Conservation (phyloP, 2,797 vertebrate species). For the Philypnodon macrostomus region DNA sequence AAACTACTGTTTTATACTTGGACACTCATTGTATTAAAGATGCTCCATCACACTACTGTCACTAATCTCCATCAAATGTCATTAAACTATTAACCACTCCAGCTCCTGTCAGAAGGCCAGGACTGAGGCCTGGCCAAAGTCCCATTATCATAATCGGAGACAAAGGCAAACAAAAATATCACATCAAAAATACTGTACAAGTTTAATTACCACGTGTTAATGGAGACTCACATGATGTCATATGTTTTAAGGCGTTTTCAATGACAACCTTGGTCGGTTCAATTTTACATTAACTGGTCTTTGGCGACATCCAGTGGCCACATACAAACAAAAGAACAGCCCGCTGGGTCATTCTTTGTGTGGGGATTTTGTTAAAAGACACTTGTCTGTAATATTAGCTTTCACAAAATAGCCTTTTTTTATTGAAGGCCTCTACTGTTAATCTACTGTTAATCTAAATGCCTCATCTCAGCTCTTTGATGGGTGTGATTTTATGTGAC, state of each 20-base stretch:
- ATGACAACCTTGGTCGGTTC: conserved; percentile 55
- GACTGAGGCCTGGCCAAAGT: conserved; percentile 10
- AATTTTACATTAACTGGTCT: conserved; percentile 16
- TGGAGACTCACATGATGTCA: conserved; percentile 61
- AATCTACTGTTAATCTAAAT: too few relatives aligned
- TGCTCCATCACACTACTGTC: conserved; percentile 5
- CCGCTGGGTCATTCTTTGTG: too few relatives aligned
- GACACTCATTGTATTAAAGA: conserved; percentile 46
- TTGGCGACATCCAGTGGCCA: conserved; percentile 53
- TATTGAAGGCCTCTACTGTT: too few relatives aligned
- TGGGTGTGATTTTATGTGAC: background rate
- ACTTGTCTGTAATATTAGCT: too few relatives aligned
- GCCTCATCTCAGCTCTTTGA: too few relatives aligned
- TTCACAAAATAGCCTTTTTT: too few relatives aligned
- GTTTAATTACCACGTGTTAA: conserved; percentile 46
- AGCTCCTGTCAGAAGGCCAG: conserved; percentile 1
- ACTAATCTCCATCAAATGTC: conserved; percentile 24
- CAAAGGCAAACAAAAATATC: background rate
- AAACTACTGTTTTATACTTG: conserved; percentile 65
- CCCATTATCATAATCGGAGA: background rate
- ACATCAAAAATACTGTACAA: background rate
- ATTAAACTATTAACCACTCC: conserved; percentile 16
- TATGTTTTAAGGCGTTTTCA: conserved; percentile 65
- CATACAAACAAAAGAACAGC: background rate
- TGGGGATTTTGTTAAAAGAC: too few relatives aligned